phyloP scores from a whole-genome alignment of 2,113 vertebrate species.

The Alosa alosa region DNA sequence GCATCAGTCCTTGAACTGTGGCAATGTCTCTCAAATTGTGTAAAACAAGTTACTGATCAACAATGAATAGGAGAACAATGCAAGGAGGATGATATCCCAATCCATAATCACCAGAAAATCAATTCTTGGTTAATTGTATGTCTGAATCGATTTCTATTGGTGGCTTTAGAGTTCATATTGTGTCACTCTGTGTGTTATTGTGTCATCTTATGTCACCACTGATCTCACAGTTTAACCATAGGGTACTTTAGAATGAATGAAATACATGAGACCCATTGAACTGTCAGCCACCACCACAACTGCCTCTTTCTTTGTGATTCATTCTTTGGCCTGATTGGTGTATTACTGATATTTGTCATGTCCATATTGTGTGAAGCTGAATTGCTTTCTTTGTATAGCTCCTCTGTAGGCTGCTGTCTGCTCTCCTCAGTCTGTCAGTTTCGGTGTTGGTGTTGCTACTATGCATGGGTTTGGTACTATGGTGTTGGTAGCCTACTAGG shows the following conservation, averaged over 20 bases:
- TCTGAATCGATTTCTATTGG: not conserved
- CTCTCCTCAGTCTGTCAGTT: not conserved
- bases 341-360: not conserved
- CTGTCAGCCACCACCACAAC: not conserved
- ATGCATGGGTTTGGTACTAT: not conserved
- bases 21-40: not conserved
- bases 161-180: not conserved
- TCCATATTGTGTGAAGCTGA: not conserved
- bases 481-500: not conserved
- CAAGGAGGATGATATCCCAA: not conserved
- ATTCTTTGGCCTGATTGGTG: not conserved
- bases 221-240: not conserved
- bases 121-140: too few relatives aligned
- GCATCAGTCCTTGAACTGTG: not conserved
- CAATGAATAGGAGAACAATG: not conserved
- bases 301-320: not conserved
- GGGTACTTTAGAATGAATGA: too few relatives aligned
- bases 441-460: not conserved
- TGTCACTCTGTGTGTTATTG: not conserved
- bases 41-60: not conserved
- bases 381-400: not conserved
- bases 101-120: not conserved
- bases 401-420: not conserved
- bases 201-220: not conserved
- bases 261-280: not conserved